Percentiles rank a stretch among this genome's conserved stretches.
Conservation (phyloP, 1,140 invertebrate species). For the Drosophila pseudoobscura region DNA sequence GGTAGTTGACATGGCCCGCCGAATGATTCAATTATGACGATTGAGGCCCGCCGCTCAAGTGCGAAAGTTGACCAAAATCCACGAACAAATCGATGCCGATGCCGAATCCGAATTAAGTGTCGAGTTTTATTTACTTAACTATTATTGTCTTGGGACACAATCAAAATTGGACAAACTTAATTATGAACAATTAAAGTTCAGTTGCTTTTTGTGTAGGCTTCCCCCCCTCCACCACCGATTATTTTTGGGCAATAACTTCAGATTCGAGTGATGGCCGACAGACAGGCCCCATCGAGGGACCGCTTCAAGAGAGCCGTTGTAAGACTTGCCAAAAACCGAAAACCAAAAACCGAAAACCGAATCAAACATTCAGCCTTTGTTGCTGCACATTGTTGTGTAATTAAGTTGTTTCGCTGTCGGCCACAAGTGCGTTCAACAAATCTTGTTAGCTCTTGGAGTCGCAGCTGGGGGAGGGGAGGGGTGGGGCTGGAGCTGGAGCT, state of each 20-base stretch:
- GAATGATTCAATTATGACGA: conserved; percentile 65
- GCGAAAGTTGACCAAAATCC: conserved; percentile 64
- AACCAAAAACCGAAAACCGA: conserved; percentile 12
- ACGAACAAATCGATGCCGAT: not conserved
- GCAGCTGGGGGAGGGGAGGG: no score
- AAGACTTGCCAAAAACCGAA: conserved; percentile 49
- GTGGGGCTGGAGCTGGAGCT: not conserved
- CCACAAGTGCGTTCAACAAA: conserved; percentile 45
- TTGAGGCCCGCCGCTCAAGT: conserved; percentile 40
- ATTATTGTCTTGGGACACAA: conserved; percentile 48
- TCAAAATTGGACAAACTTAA: conserved; percentile 71
- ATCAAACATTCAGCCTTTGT: conserved; percentile 21
- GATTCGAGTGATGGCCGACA: conserved; percentile 20
- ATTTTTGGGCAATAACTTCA: conserved; percentile 56
- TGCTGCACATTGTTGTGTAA: conserved; percentile 65
- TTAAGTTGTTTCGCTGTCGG: conserved; percentile 74
- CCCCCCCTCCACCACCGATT: conserved; percentile 4
- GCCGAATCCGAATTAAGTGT: conserved; percentile 54
- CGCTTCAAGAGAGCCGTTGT: conserved; percentile 36
- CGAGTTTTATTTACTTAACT: conserved; percentile 67
- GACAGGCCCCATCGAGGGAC: conserved; percentile 9
- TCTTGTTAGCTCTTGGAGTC: conserved; percentile 54
- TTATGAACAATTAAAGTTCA: conserved; percentile 80
- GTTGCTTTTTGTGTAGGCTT: conserved; percentile 58
- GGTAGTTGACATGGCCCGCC: conserved; percentile 51